Percentiles rank a stretch among this genome's conserved stretches.
phyloP scores from a whole-genome alignment of 2,888 invertebrate species.

The Chymomyza amoena region DNA sequence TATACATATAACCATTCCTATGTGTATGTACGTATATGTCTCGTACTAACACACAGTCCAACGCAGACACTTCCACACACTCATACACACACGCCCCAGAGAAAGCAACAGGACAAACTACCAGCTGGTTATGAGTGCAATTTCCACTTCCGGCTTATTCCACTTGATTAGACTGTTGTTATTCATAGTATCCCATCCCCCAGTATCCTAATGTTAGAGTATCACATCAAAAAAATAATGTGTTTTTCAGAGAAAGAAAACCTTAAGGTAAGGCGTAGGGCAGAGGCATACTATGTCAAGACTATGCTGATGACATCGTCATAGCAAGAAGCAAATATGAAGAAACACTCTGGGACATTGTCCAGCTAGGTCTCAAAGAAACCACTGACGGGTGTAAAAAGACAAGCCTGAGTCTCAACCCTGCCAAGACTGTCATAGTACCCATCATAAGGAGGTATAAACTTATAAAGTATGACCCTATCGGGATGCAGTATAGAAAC shows the following conservation, averaged over 20 bases:
- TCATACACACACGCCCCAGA: not conserved
- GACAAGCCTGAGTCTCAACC: no score
- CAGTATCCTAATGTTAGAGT: not conserved
- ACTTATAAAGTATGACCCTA: no score
- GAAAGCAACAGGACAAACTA: not conserved
- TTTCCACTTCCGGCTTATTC: conserved; percentile 67
- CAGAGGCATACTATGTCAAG: no score
- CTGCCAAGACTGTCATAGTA: no score
- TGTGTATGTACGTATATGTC: not conserved
- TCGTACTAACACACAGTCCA: not conserved
- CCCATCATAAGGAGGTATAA: no score
- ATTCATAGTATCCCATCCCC: not conserved
- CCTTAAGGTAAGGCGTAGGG: no score
- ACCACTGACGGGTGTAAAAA: no score
- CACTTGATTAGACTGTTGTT: conserved; percentile 68
- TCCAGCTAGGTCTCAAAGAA: no score
- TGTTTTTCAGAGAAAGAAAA: not conserved
- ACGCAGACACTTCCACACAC: not conserved
- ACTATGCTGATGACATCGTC: no score
- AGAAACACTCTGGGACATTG: no score
- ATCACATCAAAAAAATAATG: not conserved
- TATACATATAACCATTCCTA: not conserved
- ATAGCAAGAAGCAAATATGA: no score
- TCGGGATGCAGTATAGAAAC: no score
- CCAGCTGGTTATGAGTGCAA: conserved; percentile 40